These are phyloP conservation scores for Ictidomys tridecemlineatus DNA, from an alignment of 2,113 vertebrate genomes.

Conservation along the genomic window DNA sequence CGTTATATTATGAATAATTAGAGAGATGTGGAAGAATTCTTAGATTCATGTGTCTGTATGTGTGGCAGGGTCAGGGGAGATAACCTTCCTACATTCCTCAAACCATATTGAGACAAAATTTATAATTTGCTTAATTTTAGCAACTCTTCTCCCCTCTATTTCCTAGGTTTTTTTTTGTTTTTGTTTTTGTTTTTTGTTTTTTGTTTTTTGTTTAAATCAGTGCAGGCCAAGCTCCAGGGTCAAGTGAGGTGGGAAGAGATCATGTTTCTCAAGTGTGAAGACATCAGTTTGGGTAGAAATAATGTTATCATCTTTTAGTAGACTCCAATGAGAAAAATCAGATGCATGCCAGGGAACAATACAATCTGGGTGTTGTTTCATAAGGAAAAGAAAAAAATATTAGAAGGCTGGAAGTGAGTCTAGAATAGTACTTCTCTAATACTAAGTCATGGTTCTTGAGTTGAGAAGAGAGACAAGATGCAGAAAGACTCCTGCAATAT, in stretches of 20 bases:
- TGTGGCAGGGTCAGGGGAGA: background rate
- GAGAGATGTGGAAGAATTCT: conserved; percentile 20
- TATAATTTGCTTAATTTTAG: conserved; percentile 63
- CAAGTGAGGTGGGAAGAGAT: background rate
- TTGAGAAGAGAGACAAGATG: background rate
- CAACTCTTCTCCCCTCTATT: background rate
- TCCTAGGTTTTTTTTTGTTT: background rate
- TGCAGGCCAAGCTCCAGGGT: conserved; percentile 41
- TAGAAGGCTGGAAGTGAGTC: background rate
- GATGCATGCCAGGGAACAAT: background rate
- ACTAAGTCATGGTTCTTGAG: background rate
- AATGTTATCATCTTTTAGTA: conserved; percentile 49
- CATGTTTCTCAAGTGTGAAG: conserved; percentile 59
- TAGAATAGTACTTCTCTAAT: background rate
- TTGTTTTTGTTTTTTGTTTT: background rate
- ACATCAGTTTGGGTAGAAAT: conserved; percentile 45
- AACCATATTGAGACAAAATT: conserved; percentile 51
- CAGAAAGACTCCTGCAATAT: background rate
- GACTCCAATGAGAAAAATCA: conserved; percentile 32
- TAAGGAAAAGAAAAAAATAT: conserved; percentile 28
- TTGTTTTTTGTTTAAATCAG: conserved; percentile 1
- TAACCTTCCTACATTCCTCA: background rate
- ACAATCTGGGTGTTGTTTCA: background rate
- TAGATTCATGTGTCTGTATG: background rate
- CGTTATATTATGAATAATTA: conserved; percentile 32